These are phyloP conservation scores for Turdus rufiventris DNA, from an alignment of 2,113 vertebrate species.

Conservation along the genomic window DNA sequence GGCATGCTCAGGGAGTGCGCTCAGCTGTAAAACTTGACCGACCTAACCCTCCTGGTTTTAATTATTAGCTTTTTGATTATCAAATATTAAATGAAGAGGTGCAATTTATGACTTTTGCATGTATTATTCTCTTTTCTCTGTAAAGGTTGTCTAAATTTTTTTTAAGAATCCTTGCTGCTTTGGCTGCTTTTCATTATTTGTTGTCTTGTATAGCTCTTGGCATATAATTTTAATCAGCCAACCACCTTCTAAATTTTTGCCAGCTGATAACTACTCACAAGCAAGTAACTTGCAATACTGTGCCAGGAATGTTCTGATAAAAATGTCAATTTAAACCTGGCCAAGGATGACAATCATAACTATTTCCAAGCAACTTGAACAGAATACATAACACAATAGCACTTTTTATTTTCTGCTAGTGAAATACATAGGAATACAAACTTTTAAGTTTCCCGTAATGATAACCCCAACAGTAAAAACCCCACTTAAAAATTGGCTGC, in stretches of 20 bases:
- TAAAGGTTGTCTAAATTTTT: background rate
- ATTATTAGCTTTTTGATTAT: conserved; percentile 49
- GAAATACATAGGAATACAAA: background rate
- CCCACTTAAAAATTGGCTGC: background rate
- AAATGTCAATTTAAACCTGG: conserved; percentile 51
- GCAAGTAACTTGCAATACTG: conserved; percentile 7
- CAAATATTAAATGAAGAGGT: conserved; percentile 43
- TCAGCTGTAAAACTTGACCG: conserved; percentile 67
- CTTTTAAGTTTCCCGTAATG: background rate
- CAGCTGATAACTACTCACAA: conserved; percentile 41
- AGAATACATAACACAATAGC: background rate
- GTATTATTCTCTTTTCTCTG: background rate
- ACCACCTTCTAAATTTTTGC: conserved; percentile 27
- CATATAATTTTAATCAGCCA: conserved; percentile 43
- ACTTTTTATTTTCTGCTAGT: background rate
- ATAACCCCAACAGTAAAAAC: background rate
- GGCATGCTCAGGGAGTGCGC: conserved; percentile 48
- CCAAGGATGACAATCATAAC: conserved; percentile 31
- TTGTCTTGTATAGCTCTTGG: background rate
- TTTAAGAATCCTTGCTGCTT: background rate
- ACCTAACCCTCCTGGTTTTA: conserved; percentile 63
- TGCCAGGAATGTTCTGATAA: conserved; percentile 50
- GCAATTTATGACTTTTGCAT: background rate
- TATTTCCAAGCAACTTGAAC: conserved; percentile 13
- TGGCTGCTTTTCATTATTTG: background rate